Percentiles rank a stretch among this genome's conserved stretches.
Conservation (phyloP, 2,113 vertebrate genomes). For the Apaloderma vittatum region DNA sequence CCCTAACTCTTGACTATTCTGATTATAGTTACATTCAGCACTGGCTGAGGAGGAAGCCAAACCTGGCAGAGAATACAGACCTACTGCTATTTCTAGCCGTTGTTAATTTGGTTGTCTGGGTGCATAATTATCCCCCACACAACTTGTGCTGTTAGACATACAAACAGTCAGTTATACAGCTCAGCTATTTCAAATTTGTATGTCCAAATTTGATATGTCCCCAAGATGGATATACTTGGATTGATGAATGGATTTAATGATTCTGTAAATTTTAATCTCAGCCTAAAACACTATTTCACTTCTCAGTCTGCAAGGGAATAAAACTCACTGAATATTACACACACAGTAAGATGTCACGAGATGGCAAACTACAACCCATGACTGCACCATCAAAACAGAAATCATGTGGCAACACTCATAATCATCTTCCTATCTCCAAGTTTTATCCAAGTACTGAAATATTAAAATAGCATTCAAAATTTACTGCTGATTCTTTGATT, state of each 20-base stretch:
- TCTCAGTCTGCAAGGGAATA: background rate
- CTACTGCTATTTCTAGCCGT: background rate
- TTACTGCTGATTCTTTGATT: background rate
- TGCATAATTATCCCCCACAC: background rate
- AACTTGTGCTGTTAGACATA: background rate
- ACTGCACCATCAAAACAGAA: background rate
- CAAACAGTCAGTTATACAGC: background rate
- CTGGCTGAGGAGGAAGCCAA: background rate
- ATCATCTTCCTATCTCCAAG: background rate
- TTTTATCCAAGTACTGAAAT: background rate
- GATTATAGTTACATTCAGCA: background rate
- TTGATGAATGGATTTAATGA: background rate
- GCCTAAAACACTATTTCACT: background rate
- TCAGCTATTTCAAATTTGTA: background rate
- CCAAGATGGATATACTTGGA: background rate
- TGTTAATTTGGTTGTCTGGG: background rate
- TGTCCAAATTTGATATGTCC: background rate
- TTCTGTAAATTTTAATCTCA: background rate
- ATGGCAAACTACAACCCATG: background rate
- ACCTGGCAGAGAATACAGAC: background rate
- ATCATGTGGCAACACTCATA: background rate
- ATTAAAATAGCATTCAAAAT: background rate
- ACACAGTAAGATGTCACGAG: background rate
- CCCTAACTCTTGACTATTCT: background rate
- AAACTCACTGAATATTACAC: background rate